Evolutionary conservation across 2,113 vertebrate species (phyloP).

Genomic region (Bothrops jararaca): DNA sequence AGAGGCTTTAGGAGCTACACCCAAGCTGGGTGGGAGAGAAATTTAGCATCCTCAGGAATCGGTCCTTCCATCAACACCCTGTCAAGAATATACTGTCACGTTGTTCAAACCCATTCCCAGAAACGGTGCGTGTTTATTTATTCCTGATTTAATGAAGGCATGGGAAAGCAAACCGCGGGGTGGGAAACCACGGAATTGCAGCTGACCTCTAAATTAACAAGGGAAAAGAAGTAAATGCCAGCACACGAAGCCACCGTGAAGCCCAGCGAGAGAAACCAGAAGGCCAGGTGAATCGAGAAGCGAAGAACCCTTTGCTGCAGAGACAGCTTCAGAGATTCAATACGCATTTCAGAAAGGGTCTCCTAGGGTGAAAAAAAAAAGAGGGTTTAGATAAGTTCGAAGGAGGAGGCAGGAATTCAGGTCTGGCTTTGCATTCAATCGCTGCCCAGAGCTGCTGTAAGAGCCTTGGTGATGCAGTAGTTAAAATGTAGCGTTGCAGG

Average conservation of each 20-base stretch:
- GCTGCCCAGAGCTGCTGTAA: neutral
- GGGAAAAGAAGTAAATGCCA: conserved; percentile 79
- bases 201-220: conserved; percentile 73
- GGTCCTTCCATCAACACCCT: no score
- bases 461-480: neutral
- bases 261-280: conserved; percentile 78
- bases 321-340: conserved; percentile 60
- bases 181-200: neutral
- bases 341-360: conserved; percentile 73
- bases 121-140: neutral
- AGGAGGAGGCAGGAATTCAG: neutral
- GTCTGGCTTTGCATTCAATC: neutral
- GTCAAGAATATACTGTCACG: neutral
- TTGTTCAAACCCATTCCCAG: neutral
- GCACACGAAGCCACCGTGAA: conserved; percentile 72
- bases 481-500: neutral
- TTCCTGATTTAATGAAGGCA: neutral
- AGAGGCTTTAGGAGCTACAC: neutral
- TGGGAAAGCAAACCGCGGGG: fast-evolving
- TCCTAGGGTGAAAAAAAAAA: conserved; percentile 73
- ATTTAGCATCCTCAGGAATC: neutral
- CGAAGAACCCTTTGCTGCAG: conserved; percentile 59
- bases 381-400: neutral
- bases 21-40: neutral
- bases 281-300: conserved; percentile 62